Evolutionary conservation across 2,888 invertebrate genomes (phyloP).

Genomic region (Drosophila macrospina): DNA sequence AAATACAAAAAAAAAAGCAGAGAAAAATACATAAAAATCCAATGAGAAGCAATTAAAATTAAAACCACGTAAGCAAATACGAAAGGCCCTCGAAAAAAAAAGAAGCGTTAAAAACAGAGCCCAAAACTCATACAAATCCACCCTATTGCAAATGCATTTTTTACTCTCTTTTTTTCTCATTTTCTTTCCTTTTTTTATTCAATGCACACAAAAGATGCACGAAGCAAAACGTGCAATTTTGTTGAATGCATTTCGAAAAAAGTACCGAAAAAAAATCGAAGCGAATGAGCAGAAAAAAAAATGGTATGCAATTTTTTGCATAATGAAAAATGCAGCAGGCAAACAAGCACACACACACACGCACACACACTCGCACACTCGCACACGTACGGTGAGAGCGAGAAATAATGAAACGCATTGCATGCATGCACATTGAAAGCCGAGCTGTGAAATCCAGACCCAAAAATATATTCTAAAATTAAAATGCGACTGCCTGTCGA

Average conservation of each 20-base stretch:
- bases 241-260: conserved; percentile 77
- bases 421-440: conserved; percentile 73
- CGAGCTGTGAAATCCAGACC: conserved; percentile 77
- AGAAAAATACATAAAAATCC: conserved; percentile 40
- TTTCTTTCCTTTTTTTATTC: conserved; percentile 9
- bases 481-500: conserved; percentile 74
- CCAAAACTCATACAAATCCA: conserved; percentile 73
- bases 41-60: conserved; percentile 80
- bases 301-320: conserved; percentile 78
- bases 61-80: conserved; percentile 80
- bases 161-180: conserved; percentile 6
- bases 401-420: conserved; percentile 69
- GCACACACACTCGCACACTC: conserved; percentile 10
- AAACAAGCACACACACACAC: conserved; percentile 40
- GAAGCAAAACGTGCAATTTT: conserved; percentile 76
- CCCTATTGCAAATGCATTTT: conserved; percentile 73
- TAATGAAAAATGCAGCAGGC: conserved; percentile 81
- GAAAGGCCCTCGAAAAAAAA: conserved; percentile 63
- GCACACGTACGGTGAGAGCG: conserved; percentile 19
- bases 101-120: conserved; percentile 33
- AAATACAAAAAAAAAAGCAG: conserved; percentile 7
- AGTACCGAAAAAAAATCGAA: conserved; percentile 66
- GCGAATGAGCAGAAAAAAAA: conserved; percentile 56
- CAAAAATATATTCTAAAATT: conserved; percentile 79
- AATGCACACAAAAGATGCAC: conserved; percentile 74